phyloP scores from a whole-genome alignment of 2,888 invertebrate genomes.

The Eristalis tenax region DNA sequence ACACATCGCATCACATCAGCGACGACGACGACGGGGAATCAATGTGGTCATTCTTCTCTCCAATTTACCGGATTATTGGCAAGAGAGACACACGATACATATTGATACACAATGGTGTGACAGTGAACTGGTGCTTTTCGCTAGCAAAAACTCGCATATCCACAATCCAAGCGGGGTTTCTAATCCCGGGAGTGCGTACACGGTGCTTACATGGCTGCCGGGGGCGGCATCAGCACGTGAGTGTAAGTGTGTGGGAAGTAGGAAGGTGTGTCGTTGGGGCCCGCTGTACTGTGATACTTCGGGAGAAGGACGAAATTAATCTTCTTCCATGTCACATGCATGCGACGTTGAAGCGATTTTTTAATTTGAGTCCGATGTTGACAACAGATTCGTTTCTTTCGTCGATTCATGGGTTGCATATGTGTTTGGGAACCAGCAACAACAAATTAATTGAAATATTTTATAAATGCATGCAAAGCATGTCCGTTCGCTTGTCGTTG shows the following conservation, averaged over 20 bases:
- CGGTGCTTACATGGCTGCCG: not conserved
- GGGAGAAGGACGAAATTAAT: conserved; percentile 25
- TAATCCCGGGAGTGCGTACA: conserved; percentile 4
- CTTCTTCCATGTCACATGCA: conserved; percentile 28
- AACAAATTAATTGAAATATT: conserved; percentile 56
- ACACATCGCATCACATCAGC: not conserved
- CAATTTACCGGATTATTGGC: conserved; percentile 67
- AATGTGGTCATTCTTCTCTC: conserved; percentile 64
- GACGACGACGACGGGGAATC: conserved; percentile 17
- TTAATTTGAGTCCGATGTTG: not conserved
- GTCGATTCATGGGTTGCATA: not conserved
- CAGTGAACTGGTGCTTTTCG: conserved; percentile 2
- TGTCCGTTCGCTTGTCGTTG: conserved; percentile 24
- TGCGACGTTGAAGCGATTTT: conserved; percentile 14
- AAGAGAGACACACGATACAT: conserved; percentile 31
- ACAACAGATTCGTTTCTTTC: not conserved
- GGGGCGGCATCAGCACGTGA: not conserved
- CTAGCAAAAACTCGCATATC: not conserved
- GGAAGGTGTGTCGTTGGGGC: too few relatives aligned
- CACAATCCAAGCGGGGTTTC: not conserved
- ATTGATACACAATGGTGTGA: conserved; percentile 28
- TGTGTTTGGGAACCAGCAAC: conserved; percentile 6
- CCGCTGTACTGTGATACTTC: not conserved
- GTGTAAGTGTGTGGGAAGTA: conserved; percentile 9
- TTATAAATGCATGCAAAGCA: conserved; percentile 53